Percentiles rank a stretch among this genome's conserved stretches.
These are phyloP conservation scores for Camponotus floridanus DNA, from an alignment of 1,140 invertebrate genomes.

Conservation along the genomic window DNA sequence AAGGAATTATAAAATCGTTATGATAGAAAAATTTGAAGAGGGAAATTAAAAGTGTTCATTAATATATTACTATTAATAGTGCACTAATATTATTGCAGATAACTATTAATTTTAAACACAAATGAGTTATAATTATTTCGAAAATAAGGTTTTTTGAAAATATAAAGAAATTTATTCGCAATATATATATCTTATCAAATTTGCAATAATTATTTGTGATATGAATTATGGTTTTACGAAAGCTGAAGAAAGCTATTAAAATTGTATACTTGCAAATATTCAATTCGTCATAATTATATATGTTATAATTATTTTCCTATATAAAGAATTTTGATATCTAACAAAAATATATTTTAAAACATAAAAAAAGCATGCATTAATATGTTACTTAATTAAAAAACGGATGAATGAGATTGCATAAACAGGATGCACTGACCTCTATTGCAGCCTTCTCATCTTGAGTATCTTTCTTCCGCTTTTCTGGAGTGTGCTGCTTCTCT, in stretches of 20 bases:
- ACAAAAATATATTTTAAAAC: neutral
- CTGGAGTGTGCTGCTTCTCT: neutral
- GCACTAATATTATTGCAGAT: neutral
- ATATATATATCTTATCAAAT: neutral
- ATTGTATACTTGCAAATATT: neutral
- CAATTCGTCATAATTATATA: neutral
- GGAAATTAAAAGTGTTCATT: neutral
- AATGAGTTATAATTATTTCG: slow-evolving; percentile 16
- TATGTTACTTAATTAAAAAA: neutral
- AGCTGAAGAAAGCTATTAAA: neutral
- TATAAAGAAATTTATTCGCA: neutral
- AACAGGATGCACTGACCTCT: slow-evolving; percentile 18
- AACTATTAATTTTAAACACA: neutral
- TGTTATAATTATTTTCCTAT: neutral
- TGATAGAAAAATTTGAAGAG: neutral
- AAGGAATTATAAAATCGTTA: neutral
- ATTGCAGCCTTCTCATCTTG: neutral
- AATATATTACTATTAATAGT: neutral
- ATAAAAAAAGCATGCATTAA: neutral
- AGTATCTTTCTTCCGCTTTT: neutral
- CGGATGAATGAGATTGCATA: neutral
- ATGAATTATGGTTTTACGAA: too few relatives aligned
- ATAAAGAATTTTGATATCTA: neutral
- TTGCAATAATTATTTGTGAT: neutral
- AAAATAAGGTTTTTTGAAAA: neutral